Percentiles rank a stretch among this genome's conserved stretches.
These are phyloP conservation scores for Synergus laeviventris DNA, from an alignment of 2,888 invertebrate genomes.

Conservation along the genomic window DNA sequence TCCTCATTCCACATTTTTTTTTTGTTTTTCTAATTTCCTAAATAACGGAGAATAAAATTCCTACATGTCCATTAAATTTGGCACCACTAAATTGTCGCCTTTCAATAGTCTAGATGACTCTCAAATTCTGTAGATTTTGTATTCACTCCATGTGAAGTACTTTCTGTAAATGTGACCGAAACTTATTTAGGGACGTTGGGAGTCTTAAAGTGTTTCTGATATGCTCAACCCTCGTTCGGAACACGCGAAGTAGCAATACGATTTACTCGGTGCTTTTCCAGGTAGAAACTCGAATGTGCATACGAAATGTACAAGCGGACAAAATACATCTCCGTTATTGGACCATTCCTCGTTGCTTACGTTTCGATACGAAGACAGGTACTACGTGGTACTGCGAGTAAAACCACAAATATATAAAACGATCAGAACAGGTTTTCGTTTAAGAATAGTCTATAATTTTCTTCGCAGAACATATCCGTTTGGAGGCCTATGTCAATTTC, in stretches of 20 bases:
- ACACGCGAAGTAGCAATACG: slow-evolving; percentile 25
- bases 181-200: neutral
- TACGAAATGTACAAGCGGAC: slow-evolving; percentile 39
- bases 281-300: slow-evolving; percentile 32
- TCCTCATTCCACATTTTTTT: neutral
- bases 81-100: neutral
- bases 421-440: slow-evolving; percentile 24
- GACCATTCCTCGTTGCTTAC: slow-evolving; percentile 45
- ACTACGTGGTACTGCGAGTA: slow-evolving; percentile 39
- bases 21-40: neutral
- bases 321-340: slow-evolving; percentile 52
- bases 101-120: neutral
- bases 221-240: slow-evolving; percentile 1
- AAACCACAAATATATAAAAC: neutral
- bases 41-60: neutral
- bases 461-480: neutral
- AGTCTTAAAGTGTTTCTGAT: slow-evolving; percentile 3
- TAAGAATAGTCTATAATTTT: neutral
- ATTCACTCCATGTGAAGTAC: neutral
- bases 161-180: slow-evolving; percentile 7
- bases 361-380: slow-evolving; percentile 51
- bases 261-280: slow-evolving; percentile 3
- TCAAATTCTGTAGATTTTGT: neutral
- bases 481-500: slow-evolving; percentile 8
- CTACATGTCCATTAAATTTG: neutral